Conservation (phyloP, 2,888 invertebrate genomes). For the Ectropis crepuscularia region DNA sequence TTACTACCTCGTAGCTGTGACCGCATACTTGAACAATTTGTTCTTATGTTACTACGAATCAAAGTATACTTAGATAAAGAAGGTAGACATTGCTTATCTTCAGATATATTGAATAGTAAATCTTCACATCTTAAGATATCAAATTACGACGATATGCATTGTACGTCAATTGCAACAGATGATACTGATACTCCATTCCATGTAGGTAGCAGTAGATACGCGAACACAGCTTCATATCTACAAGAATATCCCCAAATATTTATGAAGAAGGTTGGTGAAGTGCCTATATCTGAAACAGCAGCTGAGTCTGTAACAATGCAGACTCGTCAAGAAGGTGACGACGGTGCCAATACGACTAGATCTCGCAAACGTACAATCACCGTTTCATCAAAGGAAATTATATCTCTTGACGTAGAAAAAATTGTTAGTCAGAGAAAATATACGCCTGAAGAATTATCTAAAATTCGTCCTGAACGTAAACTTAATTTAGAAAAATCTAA, state of each 20-base stretch:
- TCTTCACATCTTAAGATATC: constrained; percentile 33
- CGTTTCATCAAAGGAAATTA: constrained; percentile 32
- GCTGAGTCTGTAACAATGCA: constrained; percentile 34
- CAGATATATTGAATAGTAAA: constrained; percentile 42
- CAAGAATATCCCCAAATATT: constrained; percentile 76
- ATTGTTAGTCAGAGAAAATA: constrained; percentile 24
- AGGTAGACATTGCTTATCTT: constrained; percentile 45
- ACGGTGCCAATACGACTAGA: constrained; percentile 27
- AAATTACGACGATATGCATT: constrained; percentile 44
- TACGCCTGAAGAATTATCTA: constrained; percentile 8
- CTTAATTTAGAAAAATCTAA: not conserved
- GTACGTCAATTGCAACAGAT: constrained; percentile 50
- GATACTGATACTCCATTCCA: constrained; percentile 63
- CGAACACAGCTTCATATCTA: constrained; percentile 65
- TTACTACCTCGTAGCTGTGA: constrained; percentile 69
- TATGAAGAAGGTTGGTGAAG: constrained; percentile 62
- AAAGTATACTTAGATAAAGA: constrained; percentile 60
- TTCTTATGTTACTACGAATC: constrained; percentile 71
- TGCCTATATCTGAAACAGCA: constrained; percentile 38
- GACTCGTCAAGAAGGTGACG: constrained; percentile 34
- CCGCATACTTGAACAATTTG: constrained; percentile 76
- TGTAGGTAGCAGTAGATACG: constrained; percentile 59
- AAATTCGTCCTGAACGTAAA: constrained; percentile 22
- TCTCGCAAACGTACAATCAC: constrained; percentile 34
- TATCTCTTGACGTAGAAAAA: constrained; percentile 21